Evolutionary conservation across 1,140 invertebrate species (phyloP).

Genomic region (Pachypeltis micranthus): DNA sequence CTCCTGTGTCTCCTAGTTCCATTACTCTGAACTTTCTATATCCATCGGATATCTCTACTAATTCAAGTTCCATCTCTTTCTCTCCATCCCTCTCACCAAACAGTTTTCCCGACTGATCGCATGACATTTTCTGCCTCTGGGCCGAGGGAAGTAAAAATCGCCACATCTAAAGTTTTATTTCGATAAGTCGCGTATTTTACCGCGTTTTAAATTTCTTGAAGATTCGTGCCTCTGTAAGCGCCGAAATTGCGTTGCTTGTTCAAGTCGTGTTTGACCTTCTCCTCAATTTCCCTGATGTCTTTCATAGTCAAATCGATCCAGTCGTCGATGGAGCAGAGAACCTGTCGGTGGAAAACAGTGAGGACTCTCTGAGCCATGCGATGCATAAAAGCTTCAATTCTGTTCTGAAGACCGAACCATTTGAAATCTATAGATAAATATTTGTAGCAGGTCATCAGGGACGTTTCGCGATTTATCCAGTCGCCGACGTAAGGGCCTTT

Average conservation of each 20-base stretch:
- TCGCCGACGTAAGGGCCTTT: constrained; percentile 76
- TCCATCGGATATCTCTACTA: too few relatives aligned
- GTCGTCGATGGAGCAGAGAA: background rate
- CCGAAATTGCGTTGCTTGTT: background rate
- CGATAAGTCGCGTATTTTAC: too few relatives aligned
- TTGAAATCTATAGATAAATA: constrained; percentile 1
- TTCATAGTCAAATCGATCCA: background rate
- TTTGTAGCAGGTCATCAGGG: constrained; percentile 14
- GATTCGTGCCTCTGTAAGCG: background rate
- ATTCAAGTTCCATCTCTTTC: too few relatives aligned
- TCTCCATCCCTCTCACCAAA: too few relatives aligned
- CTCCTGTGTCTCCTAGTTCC: too few relatives aligned
- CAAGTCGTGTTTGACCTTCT: background rate
- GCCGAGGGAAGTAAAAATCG: too few relatives aligned
- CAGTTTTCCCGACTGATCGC: too few relatives aligned
- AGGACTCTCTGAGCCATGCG: background rate
- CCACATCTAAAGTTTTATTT: too few relatives aligned
- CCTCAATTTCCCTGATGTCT: constrained; percentile 8
- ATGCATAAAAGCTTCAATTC: background rate
- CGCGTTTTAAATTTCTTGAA: too few relatives aligned
- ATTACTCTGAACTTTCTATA: too few relatives aligned
- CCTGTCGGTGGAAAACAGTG: background rate
- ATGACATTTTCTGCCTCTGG: too few relatives aligned
- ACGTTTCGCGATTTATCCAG: constrained; percentile 43
- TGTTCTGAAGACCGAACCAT: constrained; percentile 12